A percentile compares a stretch with the other conserved stretches of the same genome.
Evolutionary conservation across 2,113 vertebrate species (phyloP).

Genomic region (Motacilla alba): DNA sequence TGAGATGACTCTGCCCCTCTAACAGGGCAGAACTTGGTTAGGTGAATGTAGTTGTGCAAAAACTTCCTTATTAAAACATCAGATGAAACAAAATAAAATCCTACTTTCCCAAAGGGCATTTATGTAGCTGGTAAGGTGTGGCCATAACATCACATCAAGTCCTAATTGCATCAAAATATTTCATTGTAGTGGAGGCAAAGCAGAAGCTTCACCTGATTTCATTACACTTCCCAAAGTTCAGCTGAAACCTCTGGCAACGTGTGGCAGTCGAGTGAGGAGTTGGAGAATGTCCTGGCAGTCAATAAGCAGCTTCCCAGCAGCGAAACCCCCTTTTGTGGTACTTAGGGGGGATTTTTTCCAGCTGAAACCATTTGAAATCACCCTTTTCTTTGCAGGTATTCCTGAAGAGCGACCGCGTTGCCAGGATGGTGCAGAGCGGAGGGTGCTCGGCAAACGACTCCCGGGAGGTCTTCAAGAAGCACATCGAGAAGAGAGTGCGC

Average conservation of each 20-base stretch:
- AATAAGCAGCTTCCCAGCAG: neutral
- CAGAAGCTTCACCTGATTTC: neutral
- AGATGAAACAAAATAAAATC: neutral
- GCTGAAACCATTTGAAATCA: neutral
- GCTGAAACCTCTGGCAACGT: neutral
- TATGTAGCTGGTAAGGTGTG: neutral
- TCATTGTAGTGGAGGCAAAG: neutral
- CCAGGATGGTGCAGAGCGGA: slow-evolving; percentile 95
- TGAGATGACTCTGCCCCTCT: neutral
- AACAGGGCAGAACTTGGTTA: neutral
- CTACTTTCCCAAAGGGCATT: neutral
- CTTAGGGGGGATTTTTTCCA: neutral
- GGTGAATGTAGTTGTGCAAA: neutral
- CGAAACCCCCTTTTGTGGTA: neutral
- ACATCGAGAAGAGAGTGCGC: slow-evolving; percentile 97
- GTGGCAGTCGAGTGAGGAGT: neutral
- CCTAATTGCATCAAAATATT: neutral
- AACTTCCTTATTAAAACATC: slow-evolving; percentile 3
- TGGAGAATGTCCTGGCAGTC: neutral
- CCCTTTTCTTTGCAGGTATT: slow-evolving; percentile 80
- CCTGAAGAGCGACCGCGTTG: slow-evolving; percentile 94
- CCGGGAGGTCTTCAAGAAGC: slow-evolving; percentile 97
- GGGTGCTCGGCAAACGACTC: slow-evolving; percentile 95
- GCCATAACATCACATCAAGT: neutral
- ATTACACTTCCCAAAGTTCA: neutral